A percentile compares a stretch with the other conserved stretches of the same genome.
phyloP scores from a whole-genome alignment of 2,888 invertebrate species.

The Dorcus parallelipipedus region DNA sequence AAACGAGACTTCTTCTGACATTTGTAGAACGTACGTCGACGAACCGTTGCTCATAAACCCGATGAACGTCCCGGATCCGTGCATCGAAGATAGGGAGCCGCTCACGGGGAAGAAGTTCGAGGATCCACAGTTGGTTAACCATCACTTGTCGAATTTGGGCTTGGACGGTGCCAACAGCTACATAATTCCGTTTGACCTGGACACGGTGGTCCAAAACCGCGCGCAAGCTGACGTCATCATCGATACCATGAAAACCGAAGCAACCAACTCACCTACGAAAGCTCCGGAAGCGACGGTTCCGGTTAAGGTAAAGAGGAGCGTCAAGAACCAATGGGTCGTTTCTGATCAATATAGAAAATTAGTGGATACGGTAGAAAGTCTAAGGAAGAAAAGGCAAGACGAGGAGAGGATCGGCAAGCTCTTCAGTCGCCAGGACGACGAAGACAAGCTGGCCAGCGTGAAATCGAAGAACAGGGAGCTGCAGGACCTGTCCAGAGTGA shows the following conservation, averaged over 20 bases:
- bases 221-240: not conserved
- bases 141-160: conserved; percentile 2
- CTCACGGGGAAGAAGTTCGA: conserved; percentile 5
- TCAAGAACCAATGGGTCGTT: conserved; percentile 9
- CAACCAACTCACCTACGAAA: not conserved
- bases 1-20: too few species aligned
- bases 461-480: conserved; percentile 20
- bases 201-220: conserved; percentile 5
- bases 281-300: not conserved
- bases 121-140: conserved; percentile 7
- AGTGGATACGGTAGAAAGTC: conserved; percentile 31
- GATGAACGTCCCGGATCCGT: conserved; percentile 8
- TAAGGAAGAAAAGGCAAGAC: conserved; percentile 35
- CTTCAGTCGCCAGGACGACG: conserved; percentile 27
- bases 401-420: conserved; percentile 34
- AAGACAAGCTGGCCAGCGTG: conserved; percentile 4
- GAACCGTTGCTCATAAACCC: conserved; percentile 6
- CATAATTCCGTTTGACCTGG: conserved; percentile 8
- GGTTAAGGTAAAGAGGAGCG: not conserved
- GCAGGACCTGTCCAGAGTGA: conserved; percentile 26
- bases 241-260: too few species aligned
- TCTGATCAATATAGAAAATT: conserved; percentile 37
- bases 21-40: not conserved
- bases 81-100: conserved; percentile 9
- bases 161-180: conserved; percentile 11